phyloP scores from a whole-genome alignment of 1,140 invertebrate genomes.

The Pollicipes pollicipes region DNA sequence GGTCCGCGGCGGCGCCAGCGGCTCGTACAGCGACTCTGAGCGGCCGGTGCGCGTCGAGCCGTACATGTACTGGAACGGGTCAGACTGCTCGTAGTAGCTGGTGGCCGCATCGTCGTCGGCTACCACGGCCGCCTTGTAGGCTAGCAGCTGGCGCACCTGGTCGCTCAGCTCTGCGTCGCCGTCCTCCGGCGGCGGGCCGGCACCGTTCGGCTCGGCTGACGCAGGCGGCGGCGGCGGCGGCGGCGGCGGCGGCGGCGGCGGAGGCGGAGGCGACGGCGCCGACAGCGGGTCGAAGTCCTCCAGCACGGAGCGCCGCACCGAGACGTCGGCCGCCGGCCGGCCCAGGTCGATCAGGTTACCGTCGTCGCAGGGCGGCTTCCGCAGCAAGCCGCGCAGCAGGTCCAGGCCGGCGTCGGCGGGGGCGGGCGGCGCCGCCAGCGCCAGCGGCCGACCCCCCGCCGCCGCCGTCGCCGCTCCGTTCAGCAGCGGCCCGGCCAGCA shows the following conservation, averaged over 20 bases:
- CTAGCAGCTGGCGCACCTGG: neutral
- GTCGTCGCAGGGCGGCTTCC: neutral
- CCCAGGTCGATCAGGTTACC: conserved; percentile 8
- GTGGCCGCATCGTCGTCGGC: neutral
- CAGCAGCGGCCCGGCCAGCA: neutral
- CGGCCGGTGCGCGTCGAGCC: conserved; percentile 12
- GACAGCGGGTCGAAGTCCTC: conserved; percentile 12
- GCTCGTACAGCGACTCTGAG: conserved; percentile 18
- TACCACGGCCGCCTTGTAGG: neutral
- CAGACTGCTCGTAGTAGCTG: conserved; percentile 19
- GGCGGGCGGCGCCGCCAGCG: neutral
- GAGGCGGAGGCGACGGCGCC: neutral
- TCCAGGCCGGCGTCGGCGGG: neutral
- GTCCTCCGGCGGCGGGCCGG: neutral
- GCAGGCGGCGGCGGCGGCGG: neutral
- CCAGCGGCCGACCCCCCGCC: neutral
- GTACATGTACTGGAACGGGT: conserved; percentile 21
- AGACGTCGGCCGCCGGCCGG: neutral
- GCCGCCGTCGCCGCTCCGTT: neutral
- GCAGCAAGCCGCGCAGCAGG: neutral
- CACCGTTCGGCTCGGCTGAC: neutral
- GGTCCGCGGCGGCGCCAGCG: conserved; percentile 16
- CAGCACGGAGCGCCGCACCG: conserved; percentile 3
- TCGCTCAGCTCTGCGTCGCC: neutral
- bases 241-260: neutral